Evolutionary conservation across 2,113 vertebrate genomes (phyloP), one percentile per base, ranked within the genome.

Genomic region (Excalfactoria chinensis): DNA sequence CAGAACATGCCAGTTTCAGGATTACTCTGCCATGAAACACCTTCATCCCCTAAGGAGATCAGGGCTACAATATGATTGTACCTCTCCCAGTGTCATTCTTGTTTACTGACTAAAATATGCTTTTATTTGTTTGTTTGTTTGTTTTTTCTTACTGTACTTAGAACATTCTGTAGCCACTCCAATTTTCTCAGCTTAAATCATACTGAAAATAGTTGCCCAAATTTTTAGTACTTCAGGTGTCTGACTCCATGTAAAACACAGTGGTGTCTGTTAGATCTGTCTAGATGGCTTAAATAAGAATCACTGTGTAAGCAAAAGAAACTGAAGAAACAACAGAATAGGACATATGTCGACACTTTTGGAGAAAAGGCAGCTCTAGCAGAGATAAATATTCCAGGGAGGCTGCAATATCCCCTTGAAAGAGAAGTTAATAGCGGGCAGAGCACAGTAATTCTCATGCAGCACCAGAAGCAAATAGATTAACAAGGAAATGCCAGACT

Each of bases 401-500:
- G 35, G 41, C 28, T 1, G 1, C 14, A 66, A 14, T 30, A 66
- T 48, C 26, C 62, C 76, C 56, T 89, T 88, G 44, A 28, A 88
- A 53, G 30, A n/a, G 14, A 35, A 58, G n/a, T 26, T 21, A 77
- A 7, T 17, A 74, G 30, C 11, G 71, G 78, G 40, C 56, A 93
- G 78, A 79, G 18, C 8, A 44, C 20, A 74, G 55, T 20, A 80
- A 14, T 51, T 93, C 86, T 75, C 87, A 53, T 53, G 17, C 20
- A 70, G 44, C 41, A 89, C 43, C n/a, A 80, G 76, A 48, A 93
- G n/a, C 43, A 72, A 73, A 60, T 2, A 77, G n/a, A 86, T 43
- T 72, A 68, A 72, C 21, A 86, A 71, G 69, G 40, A 96, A 94
- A 93, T 69, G 64, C 30, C 56, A 91, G 74, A 55, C 66, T 46